Conservation (phyloP, 1,140 invertebrate species). For the Bombus picipes region DNA sequence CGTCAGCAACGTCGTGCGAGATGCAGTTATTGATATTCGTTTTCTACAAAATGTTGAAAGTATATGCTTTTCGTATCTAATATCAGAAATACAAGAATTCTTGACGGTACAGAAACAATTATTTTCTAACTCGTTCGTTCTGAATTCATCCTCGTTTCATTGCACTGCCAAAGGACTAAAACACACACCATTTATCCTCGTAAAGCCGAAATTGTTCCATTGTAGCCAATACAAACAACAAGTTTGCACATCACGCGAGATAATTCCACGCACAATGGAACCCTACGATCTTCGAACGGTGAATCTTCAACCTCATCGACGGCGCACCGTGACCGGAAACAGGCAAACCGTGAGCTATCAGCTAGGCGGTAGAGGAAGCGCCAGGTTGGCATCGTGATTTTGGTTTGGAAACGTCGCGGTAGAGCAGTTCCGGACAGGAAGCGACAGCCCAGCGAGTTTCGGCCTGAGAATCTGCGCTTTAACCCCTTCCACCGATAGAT, state of each 20-base stretch:
- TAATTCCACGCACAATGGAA: not conserved
- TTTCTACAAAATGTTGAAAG: no score
- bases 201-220: not conserved
- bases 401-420: conserved; percentile 57
- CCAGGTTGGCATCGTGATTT: conserved; percentile 57
- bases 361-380: conserved; percentile 54
- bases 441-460: conserved; percentile 40
- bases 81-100: not conserved
- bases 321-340: conserved; percentile 26
- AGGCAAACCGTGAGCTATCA: conserved; percentile 40
- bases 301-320: conserved; percentile 14
- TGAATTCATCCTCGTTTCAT: not conserved
- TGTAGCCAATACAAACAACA: not conserved
- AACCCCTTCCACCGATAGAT: conserved; percentile 37
- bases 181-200: not conserved
- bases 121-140: not conserved
- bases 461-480: conserved; percentile 42
- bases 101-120: not conserved
- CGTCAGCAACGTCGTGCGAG: no score
- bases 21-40: no score
- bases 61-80: no score
- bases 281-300: not conserved
- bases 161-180: not conserved
- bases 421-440: conserved; percentile 65
- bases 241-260: not conserved